Base-by-base conservation (phyloP, 92 coral and sea anemone genomes). In the Epizoanthus scotinus region DNA sequence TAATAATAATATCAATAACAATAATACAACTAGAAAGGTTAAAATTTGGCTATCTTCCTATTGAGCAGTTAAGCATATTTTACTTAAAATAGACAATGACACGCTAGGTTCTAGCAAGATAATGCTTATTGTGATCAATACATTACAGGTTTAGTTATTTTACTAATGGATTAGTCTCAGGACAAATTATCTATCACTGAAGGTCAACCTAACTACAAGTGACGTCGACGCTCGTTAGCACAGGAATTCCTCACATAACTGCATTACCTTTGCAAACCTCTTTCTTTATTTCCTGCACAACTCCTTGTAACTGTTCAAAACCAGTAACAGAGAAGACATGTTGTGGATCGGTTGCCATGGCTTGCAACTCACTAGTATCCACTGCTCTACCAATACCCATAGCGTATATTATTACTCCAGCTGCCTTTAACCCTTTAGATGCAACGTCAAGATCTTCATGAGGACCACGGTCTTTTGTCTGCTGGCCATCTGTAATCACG, bases 271-370 rank as follows among this genome's bases (percentile, higher is more conserved):
- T 53, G 44, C 78, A 71, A 60, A 71, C 78, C 55, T 50, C 78
- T 18, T 27, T 71, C 34, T 53, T 53, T 71, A 71, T 71, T 42
- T 53, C 57, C 24, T 53, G 24, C n/a, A 49, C 63, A 21, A 71
- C 28, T 17, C 40, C 78, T 17, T 71, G 42, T 17, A 71, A 63
- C 17, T 71, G 44, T 71, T 53, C 60, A 19, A 71, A 71, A 3
- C 21, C 27, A 36, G 40, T 28, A 6, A 71, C 25, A 0, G 59
- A 14, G 29, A 71, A 71, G 22, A 71, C 47, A 27, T 71, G 78
- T 40, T 49, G 78, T 71, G 78, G 78, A 25, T 71, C 78, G 53
- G 78, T 71, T 18, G 78, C 78, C 78, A 71, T 27, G 21, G 78
- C 78, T 26, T 24, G 26, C 24, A 71, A 26, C n/a, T 71, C 78